A percentile compares a stretch with the other conserved stretches of the same genome.
Conservation (phyloP, 2,888 invertebrate species). For the Melipona bicolor region DNA sequence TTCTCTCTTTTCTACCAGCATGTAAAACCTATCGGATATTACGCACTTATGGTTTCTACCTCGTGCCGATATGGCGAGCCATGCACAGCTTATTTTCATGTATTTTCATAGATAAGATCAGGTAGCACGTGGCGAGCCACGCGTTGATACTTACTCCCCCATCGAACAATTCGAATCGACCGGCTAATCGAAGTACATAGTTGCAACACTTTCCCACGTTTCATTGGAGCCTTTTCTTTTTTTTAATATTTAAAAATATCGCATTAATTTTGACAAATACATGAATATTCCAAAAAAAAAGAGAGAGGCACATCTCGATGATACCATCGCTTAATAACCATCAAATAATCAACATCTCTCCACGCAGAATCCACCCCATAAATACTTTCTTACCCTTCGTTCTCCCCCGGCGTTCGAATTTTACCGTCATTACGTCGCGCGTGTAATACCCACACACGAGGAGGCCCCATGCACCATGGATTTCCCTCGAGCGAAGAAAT, state of each 20-base stretch:
- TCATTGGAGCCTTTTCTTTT: background rate
- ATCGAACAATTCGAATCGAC: constrained; percentile 51
- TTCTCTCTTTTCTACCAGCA: constrained; percentile 5
- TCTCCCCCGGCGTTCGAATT: background rate
- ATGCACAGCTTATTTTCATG: constrained; percentile 63
- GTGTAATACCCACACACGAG: background rate
- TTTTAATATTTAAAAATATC: background rate
- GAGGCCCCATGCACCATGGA: background rate
- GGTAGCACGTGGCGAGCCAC: constrained; percentile 59
- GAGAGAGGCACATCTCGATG: background rate
- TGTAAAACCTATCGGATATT: constrained; percentile 31
- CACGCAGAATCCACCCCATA: background rate
- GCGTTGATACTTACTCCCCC: constrained; percentile 29
- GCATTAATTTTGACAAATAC: background rate
- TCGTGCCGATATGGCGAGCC: constrained; percentile 48
- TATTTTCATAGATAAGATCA: constrained; percentile 71
- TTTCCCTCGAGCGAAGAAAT: constrained; percentile 30
- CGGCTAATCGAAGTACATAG: constrained; percentile 10
- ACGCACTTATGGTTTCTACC: constrained; percentile 34
- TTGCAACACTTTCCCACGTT: constrained; percentile 30
- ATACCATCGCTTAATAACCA: background rate
- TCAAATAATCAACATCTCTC: background rate
- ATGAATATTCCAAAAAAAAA: background rate
- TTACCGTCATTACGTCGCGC: background rate
- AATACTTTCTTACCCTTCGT: background rate